phyloP scores from a whole-genome alignment of 2,113 vertebrate species.

The Labeo rohita region DNA sequence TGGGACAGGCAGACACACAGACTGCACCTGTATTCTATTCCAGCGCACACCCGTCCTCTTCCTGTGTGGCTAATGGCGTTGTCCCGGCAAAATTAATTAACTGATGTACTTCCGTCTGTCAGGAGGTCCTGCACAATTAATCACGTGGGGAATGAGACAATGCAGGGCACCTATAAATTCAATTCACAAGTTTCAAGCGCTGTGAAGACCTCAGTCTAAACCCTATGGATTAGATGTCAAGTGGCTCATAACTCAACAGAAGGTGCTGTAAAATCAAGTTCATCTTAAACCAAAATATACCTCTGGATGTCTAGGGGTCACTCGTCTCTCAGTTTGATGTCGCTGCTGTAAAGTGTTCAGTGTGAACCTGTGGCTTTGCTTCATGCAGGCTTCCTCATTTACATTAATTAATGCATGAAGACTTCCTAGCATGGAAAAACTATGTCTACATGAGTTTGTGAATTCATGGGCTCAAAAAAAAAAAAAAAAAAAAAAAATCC shows the following conservation, averaged over 20 bases:
- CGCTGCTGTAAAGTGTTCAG: constrained; percentile 40
- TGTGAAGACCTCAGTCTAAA: constrained; percentile 49
- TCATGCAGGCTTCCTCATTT: constrained; percentile 19
- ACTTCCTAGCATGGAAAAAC: constrained; percentile 36
- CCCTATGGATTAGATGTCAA: constrained; percentile 59
- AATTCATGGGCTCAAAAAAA: background rate
- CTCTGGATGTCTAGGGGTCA: constrained; percentile 54
- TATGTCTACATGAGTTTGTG: background rate
- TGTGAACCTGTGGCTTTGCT: constrained; percentile 37
- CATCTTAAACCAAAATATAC: constrained; percentile 51
- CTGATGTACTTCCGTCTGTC: constrained; percentile 59
- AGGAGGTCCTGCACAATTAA: constrained; percentile 51
- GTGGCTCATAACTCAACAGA: constrained; percentile 58
- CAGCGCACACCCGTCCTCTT: constrained; percentile 14
- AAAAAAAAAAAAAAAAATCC: background rate
- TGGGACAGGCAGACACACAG: constrained; percentile 46
- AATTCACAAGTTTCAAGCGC: constrained; percentile 55
- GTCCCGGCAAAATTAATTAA: constrained; percentile 63
- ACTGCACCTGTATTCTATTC: constrained; percentile 39
- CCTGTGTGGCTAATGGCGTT: constrained; percentile 54
- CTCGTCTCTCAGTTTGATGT: constrained; percentile 29
- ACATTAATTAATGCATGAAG: constrained; percentile 31
- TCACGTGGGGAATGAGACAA: constrained; percentile 58
- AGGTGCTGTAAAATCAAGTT: constrained; percentile 58
- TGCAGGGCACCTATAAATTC: constrained; percentile 59